Percentiles rank a stretch among this genome's conserved stretches.
phyloP scores from a whole-genome alignment of 2,888 invertebrate genomes.

The Pantelozetes paolii region DNA sequence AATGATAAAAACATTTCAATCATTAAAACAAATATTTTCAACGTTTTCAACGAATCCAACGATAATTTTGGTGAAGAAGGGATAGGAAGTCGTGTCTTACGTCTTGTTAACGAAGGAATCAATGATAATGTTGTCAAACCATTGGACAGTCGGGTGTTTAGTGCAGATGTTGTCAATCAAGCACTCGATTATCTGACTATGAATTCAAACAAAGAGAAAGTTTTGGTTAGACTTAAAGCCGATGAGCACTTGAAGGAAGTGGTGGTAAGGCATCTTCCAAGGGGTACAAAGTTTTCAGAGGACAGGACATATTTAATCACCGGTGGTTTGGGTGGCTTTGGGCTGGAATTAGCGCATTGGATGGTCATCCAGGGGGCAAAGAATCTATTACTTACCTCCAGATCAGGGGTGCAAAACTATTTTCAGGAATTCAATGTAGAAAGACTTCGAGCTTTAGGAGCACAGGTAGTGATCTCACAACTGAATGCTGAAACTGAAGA shows the following conservation, averaged over 20 bases:
- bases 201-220: background rate
- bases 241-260: background rate
- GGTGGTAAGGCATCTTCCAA: too few relatives aligned
- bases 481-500: conserved; percentile 55
- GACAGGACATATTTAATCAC: conserved; percentile 57
- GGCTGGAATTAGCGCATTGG: conserved; percentile 87
- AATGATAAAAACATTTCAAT: conserved; percentile 88
- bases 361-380: conserved; percentile 79
- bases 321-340: conserved; percentile 91
- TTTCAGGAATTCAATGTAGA: conserved; percentile 82
- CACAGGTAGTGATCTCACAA: background rate
- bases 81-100: background rate
- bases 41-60: conserved; percentile 53
- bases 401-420: conserved; percentile 83
- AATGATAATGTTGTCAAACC: conserved; percentile 12
- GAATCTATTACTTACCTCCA: conserved; percentile 76
- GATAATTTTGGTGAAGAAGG: too few relatives aligned
- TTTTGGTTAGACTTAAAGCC: background rate
- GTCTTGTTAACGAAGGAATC: background rate
- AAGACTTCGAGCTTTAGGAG: conserved; percentile 61
- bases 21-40: conserved; percentile 62
- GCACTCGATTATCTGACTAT: background rate
- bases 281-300: background rate
- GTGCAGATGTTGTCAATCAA: conserved; percentile 61
- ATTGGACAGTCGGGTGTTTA: conserved; percentile 62